Conservation (phyloP, 2,888 invertebrate species). For the Cerceris rybyensis region DNA sequence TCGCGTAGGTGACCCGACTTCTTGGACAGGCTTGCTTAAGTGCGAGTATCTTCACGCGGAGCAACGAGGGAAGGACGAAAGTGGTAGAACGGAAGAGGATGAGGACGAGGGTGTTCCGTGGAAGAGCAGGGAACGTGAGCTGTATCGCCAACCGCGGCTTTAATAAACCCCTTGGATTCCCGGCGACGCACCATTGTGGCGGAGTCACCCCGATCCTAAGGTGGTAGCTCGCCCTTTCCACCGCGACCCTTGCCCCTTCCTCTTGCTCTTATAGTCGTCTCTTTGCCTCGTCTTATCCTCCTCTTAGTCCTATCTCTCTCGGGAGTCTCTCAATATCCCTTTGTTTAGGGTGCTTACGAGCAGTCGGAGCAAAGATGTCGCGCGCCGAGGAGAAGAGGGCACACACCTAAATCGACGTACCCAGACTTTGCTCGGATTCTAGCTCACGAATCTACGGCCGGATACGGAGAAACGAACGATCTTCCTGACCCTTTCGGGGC, state of each 20-base stretch:
- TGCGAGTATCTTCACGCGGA: conserved; percentile 41
- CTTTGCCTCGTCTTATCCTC: conserved; percentile 47
- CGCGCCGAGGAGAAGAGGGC: conserved; percentile 71
- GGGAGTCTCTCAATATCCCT: conserved; percentile 78
- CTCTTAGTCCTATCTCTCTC: conserved; percentile 61
- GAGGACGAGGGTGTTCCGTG: conserved; percentile 62
- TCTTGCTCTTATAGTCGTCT: conserved; percentile 37
- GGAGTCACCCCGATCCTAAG: conserved; percentile 73
- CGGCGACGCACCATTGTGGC: conserved; percentile 78
- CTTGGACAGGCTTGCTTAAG: conserved; percentile 46
- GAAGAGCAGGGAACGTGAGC: conserved; percentile 79
- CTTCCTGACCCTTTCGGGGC: conserved; percentile 31
- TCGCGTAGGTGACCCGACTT: conserved; percentile 60
- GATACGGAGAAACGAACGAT: conserved; percentile 59
- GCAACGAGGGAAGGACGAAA: conserved; percentile 1
- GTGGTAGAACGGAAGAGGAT: conserved; percentile 44
- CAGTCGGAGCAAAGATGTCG: conserved; percentile 76
- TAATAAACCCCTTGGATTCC: conserved; percentile 80
- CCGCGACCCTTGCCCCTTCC: conserved; percentile 49
- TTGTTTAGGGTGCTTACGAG: conserved; percentile 79
- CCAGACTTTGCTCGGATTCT: conserved; percentile 59
- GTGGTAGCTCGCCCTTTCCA: conserved; percentile 64
- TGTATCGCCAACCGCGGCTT: conserved; percentile 80
- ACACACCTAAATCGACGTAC: conserved; percentile 60
- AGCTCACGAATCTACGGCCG: conserved; percentile 42